Evolutionary conservation across 2,888 invertebrate species (phyloP).

Genomic region (Morpho deidamia): DNA sequence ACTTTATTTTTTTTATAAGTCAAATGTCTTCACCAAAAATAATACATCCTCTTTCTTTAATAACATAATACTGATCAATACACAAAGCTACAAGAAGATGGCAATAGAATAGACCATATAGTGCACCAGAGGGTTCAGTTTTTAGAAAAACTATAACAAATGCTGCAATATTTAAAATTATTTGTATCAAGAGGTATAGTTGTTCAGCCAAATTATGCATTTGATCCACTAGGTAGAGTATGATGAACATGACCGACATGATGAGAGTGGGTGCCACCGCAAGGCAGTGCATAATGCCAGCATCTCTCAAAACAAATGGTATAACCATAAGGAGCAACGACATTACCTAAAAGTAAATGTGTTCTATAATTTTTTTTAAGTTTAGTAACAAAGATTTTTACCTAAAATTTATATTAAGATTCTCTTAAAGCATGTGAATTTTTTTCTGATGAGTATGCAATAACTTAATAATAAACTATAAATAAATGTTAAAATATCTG

Average conservation of each 20-base stretch:
- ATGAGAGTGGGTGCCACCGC: constrained; percentile 59
- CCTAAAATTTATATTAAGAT: too few species aligned
- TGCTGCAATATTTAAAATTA: constrained; percentile 38
- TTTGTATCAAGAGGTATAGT: constrained; percentile 49
- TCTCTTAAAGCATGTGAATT: too few species aligned
- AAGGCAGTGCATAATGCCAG: constrained; percentile 52
- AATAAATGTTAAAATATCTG: too few species aligned
- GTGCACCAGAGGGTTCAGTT: constrained; percentile 32
- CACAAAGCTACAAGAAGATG: constrained; percentile 54
- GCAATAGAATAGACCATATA: constrained; percentile 54
- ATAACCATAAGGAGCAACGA: constrained; percentile 64
- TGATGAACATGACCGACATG: constrained; percentile 57
- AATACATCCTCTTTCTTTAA: constrained; percentile 51
- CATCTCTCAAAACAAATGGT: constrained; percentile 50
- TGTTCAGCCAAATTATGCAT: constrained; percentile 64
- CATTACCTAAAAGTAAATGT: constrained; percentile 68
- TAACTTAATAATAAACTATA: too few species aligned
- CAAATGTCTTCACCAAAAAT: constrained; percentile 18
- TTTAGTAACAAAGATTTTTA: too few species aligned
- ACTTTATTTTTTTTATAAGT: neutral
- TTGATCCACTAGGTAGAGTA: constrained; percentile 68
- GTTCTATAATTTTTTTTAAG: constrained; percentile 32
- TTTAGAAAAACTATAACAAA: constrained; percentile 33
- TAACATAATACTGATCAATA: constrained; percentile 53
- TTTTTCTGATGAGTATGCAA: too few species aligned